Evolutionary conservation across 1,140 invertebrate genomes (phyloP).

Genomic region (Oryctes rhinoceros): DNA sequence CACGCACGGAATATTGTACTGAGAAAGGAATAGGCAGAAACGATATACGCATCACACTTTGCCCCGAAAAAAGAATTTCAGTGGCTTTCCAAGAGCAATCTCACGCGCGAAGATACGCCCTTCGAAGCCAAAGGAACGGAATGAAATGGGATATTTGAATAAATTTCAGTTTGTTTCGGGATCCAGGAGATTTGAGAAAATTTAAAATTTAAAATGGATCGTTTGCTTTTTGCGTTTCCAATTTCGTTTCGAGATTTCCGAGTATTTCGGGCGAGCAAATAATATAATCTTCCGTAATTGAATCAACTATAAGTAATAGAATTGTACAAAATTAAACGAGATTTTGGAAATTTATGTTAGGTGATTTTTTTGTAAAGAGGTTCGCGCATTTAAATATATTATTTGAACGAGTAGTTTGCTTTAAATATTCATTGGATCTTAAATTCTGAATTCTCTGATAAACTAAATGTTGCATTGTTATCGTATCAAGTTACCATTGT

Average conservation of each 20-base stretch:
- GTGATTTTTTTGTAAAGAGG: too few species aligned
- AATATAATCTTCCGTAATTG: too few species aligned
- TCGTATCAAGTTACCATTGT: too few species aligned
- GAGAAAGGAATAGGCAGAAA: background rate
- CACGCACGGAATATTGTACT: background rate
- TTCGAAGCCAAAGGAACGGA: background rate
- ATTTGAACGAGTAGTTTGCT: too few species aligned
- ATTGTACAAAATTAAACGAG: too few species aligned
- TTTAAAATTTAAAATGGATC: conserved; percentile 7
- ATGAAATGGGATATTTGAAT: conserved; percentile 1
- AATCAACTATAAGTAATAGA: too few species aligned
- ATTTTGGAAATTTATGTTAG: too few species aligned
- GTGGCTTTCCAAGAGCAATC: background rate
- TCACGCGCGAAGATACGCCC: background rate
- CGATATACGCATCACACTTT: background rate
- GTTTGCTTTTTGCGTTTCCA: background rate
- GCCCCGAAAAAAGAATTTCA: background rate
- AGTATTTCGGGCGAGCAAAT: too few species aligned
- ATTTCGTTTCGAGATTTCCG: background rate
- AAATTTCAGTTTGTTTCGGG: background rate
- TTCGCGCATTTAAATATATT: too few species aligned
- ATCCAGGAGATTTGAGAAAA: background rate
- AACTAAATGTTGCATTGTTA: too few species aligned
- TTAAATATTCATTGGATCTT: too few species aligned
- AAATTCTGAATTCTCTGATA: too few species aligned